Percentiles rank a stretch among this genome's conserved stretches.
Conservation (phyloP, 2,888 invertebrate genomes). For the Cinara cedri region DNA sequence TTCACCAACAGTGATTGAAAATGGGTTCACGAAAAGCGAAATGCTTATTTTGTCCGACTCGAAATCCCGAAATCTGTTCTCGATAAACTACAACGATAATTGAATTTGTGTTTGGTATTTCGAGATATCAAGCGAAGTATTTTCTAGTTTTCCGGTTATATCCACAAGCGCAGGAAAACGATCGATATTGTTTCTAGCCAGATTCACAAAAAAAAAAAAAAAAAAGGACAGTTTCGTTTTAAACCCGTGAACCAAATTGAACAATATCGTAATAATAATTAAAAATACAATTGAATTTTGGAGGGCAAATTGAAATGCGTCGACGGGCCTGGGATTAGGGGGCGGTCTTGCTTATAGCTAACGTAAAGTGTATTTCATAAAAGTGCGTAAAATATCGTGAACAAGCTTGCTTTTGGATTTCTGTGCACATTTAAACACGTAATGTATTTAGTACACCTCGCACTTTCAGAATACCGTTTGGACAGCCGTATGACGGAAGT, state of each 20-base stretch:
- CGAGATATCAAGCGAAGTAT: constrained; percentile 24
- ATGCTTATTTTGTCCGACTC: constrained; percentile 27
- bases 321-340: constrained; percentile 3
- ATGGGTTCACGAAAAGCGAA: constrained; percentile 33
- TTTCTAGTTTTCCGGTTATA: constrained; percentile 34
- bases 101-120: constrained; percentile 47
- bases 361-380: too few relatives aligned
- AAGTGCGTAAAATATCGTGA: too few relatives aligned
- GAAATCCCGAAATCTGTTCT: constrained; percentile 39
- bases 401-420: too few relatives aligned
- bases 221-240: constrained; percentile 32
- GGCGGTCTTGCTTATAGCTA: too few relatives aligned
- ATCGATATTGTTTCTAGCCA: constrained; percentile 28
- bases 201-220: constrained; percentile 31
- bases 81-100: constrained; percentile 42
- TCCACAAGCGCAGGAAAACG: constrained; percentile 39
- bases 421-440: too few relatives aligned
- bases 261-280: constrained; percentile 25
- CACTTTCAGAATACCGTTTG: too few relatives aligned
- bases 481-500: too few relatives aligned
- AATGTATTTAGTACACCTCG: too few relatives aligned
- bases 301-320: not conserved
- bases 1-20: constrained; percentile 30
- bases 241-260: constrained; percentile 38
- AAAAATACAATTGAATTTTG: not conserved